These are phyloP conservation scores for Troides helena DNA, from an alignment of 2,888 invertebrate species.

Conservation along the genomic window DNA sequence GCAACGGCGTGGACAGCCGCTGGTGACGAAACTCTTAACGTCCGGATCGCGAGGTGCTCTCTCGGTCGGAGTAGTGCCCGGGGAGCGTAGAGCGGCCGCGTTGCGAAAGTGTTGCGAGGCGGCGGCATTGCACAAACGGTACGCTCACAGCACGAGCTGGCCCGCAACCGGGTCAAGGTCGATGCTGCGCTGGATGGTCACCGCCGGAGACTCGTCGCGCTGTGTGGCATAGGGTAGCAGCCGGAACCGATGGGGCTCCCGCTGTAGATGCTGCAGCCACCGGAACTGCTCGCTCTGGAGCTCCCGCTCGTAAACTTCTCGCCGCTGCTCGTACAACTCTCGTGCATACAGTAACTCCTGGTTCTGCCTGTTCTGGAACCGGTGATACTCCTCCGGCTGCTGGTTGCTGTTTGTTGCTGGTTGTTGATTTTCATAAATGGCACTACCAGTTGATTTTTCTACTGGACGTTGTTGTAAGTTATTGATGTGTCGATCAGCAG, in stretches of 20 bases:
- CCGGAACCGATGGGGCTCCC: too few species aligned
- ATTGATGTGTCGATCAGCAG: slow-evolving; percentile 36
- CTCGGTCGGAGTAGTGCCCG: slow-evolving; percentile 28
- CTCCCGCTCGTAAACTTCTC: slow-evolving; percentile 30
- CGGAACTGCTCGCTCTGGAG: too few species aligned
- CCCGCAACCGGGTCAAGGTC: slow-evolving; percentile 53
- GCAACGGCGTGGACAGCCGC: slow-evolving; percentile 13
- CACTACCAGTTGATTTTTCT: not conserved
- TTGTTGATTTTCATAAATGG: not conserved
- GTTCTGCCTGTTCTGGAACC: slow-evolving; percentile 36
- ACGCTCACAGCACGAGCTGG: slow-evolving; percentile 43
- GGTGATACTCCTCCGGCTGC: slow-evolving; percentile 25
- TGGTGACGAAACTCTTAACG: slow-evolving; percentile 19
- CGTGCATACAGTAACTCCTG: slow-evolving; percentile 44
- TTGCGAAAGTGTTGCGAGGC: slow-evolving; percentile 33
- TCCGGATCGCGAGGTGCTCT: slow-evolving; percentile 27
- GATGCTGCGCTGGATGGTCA: slow-evolving; percentile 46
- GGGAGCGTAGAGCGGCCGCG: slow-evolving; percentile 36
- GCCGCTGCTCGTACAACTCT: slow-evolving; percentile 44
- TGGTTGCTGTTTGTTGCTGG: slow-evolving; percentile 32
- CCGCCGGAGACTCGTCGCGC: slow-evolving; percentile 29
- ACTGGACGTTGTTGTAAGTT: slow-evolving; percentile 9
- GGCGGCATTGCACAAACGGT: slow-evolving; percentile 33
- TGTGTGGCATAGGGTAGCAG: too few species aligned
- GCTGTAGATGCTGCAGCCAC: too few species aligned